Percentiles rank a stretch among this genome's conserved stretches.
Evolutionary conservation across 1,140 invertebrate species (phyloP).

Genomic region (Saccostrea cuccullata): DNA sequence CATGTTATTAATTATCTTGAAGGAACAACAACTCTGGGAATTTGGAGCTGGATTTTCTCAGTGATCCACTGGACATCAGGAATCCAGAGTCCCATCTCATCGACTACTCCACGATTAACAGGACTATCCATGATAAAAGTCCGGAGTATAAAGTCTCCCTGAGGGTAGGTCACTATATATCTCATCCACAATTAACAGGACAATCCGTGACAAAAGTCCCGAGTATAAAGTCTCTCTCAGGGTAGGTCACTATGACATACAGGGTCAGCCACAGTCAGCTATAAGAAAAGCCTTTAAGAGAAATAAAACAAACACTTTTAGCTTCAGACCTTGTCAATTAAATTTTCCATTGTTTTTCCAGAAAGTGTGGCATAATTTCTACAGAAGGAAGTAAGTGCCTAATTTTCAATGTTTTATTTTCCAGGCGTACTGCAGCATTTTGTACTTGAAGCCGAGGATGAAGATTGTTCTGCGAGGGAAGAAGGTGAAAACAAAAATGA

Average conservation of each 20-base stretch:
- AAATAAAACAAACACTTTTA: too few species aligned
- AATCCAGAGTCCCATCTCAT: conserved; percentile 73
- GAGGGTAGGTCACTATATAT: conserved; percentile 60
- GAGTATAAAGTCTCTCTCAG: conserved; percentile 71
- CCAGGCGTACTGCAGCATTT: conserved; percentile 75
- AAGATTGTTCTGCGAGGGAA: conserved; percentile 73
- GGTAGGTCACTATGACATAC: conserved; percentile 56
- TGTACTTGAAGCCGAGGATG: conserved; percentile 75
- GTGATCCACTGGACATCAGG: conserved; percentile 71
- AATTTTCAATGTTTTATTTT: neutral
- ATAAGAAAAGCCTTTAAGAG: neutral
- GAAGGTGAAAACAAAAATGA: conserved; percentile 74
- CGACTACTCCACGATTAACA: conserved; percentile 67
- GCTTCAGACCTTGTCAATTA: too few species aligned
- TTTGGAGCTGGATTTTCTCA: conserved; percentile 74
- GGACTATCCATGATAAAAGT: conserved; percentile 64
- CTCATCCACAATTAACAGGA: conserved; percentile 69
- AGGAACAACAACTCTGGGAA: conserved; percentile 54
- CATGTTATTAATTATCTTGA: neutral
- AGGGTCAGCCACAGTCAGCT: neutral
- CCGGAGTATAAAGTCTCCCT: conserved; percentile 72
- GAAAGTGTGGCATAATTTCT: too few species aligned
- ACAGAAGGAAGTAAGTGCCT: neutral
- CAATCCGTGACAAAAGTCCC: conserved; percentile 70
- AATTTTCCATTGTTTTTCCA: too few species aligned